Evolutionary conservation across 2,797 vertebrate species (phyloP).

Genomic region (Vireo griseus): DNA sequence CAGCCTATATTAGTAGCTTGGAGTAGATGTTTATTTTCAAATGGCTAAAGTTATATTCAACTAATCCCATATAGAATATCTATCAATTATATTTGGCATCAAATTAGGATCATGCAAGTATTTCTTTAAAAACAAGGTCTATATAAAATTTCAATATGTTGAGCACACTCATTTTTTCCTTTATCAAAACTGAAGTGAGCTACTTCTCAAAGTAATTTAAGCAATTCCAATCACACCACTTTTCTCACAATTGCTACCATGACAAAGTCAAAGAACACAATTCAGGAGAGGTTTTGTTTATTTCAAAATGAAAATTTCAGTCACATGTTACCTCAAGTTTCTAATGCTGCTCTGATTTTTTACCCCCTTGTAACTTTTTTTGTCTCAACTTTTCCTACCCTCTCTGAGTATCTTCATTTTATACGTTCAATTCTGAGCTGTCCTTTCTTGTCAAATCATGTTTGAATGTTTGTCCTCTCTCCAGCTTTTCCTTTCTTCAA

Average conservation of each 20-base stretch:
- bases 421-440: neutral
- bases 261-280: neutral
- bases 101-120: neutral
- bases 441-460: neutral
- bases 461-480: neutral
- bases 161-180: neutral
- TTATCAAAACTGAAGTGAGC: neutral
- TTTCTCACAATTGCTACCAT: neutral
- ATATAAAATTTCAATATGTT: neutral
- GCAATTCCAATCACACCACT: neutral
- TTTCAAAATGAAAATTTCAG: neutral
- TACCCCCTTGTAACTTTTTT: neutral
- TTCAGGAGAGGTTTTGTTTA: neutral
- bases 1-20: neutral
- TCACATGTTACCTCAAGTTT: neutral
- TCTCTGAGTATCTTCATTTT: neutral
- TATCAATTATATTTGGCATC: neutral
- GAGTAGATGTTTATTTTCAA: neutral
- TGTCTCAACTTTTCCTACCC: neutral
- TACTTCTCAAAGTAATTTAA: neutral
- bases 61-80: neutral
- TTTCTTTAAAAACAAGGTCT: neutral
- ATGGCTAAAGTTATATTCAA: neutral
- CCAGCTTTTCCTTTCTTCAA: neutral
- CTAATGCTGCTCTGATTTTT: neutral